These are phyloP conservation scores for Tychaedon coryphoeus DNA, from an alignment of 2,113 vertebrate species.

Conservation along the genomic window DNA sequence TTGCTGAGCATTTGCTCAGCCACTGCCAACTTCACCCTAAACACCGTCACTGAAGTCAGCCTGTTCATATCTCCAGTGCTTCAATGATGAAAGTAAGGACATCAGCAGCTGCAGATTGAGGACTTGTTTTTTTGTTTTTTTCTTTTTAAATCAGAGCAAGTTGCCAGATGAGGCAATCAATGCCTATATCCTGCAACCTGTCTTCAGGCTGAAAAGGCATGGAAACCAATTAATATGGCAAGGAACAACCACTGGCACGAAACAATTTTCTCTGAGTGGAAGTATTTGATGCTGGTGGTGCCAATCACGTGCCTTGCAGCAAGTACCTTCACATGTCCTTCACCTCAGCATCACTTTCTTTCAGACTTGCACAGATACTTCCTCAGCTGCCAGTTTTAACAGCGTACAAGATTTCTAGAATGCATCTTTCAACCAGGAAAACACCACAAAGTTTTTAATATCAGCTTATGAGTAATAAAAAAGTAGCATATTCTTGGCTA, in stretches of 20 bases:
- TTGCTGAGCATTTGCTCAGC: neutral
- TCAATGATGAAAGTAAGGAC: neutral
- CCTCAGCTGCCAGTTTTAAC: neutral
- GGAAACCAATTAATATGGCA: neutral
- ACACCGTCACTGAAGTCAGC: neutral
- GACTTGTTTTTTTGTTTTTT: neutral
- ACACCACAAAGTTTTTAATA: neutral
- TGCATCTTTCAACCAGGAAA: neutral
- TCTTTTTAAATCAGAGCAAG: neutral
- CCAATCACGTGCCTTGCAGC: accelerated
- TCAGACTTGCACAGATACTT: neutral
- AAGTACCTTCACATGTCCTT: neutral
- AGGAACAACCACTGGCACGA: neutral
- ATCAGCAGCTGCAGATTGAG: neutral
- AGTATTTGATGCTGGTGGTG: neutral
- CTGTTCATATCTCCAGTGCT: neutral
- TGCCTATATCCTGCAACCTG: neutral
- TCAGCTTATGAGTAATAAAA: neutral
- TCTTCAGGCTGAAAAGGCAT: neutral
- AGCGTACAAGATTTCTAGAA: neutral
- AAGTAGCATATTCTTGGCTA: constrained; percentile 22
- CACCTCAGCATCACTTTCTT: neutral
- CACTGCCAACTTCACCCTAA: neutral
- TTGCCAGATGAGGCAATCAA: neutral
- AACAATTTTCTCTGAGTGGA: neutral